Evolutionary conservation across 2,888 invertebrate genomes (phyloP), one percentile per base, ranked within the genome.

Genomic region (Rhamphomyia laevipes): DNA sequence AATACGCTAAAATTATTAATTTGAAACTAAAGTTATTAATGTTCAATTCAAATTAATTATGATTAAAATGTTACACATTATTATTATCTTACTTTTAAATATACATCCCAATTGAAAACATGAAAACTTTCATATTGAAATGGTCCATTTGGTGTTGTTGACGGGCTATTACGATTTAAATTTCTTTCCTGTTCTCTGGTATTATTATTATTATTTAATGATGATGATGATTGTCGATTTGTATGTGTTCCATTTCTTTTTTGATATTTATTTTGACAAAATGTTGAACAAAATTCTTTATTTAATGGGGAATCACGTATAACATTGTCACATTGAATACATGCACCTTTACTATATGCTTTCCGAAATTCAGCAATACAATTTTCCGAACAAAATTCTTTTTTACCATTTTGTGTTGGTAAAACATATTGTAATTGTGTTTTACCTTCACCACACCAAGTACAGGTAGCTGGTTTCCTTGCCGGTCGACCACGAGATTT

Each of bases 341-440:
- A 92, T 44, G 88, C 85, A 50, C 89, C 90, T 73, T 90, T 86
- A 60, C 83, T 82, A 61, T 88, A 88, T 2, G 89, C 89, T 67
- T 89, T 89, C 47, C 91, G 80, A 66, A 90, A 92, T 72, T 90
- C 89, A 1, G 86, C 82, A 43, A 92, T 76, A 71, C 92, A 93
- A 30, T 83, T 84, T 69, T 90, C 89, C 1, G 92, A 90, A 70
- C 92, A 93, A 68, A 92, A 93, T 64, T 91, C 91, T 63, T 90
- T 91, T 63, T 89, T 91, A 12, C 89, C 89, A 65, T 87, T 85
- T 61, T 86, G 86, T 2, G 67, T 67, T 11, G 91, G 92, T 55
- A 89, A 72, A 30, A 91, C 86, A 70, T 90, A 92, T 64, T 88
- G 89, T 47, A 92, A 67, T 3, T 86, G 83, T 54, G 84, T 80